Base-by-base conservation (phyloP, 1,140 invertebrate species). In the Parasteatoda tepidariorum region DNA sequence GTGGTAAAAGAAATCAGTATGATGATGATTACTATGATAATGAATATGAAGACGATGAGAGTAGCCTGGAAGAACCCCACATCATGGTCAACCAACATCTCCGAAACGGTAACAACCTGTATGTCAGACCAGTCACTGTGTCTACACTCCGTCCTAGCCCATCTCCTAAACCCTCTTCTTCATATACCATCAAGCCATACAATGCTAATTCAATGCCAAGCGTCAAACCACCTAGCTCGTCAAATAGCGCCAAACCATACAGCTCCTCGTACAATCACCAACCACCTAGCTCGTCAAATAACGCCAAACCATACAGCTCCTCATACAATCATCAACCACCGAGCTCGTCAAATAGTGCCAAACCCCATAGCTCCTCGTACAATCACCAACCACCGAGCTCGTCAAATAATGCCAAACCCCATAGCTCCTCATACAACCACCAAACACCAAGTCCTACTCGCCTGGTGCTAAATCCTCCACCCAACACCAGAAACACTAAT, bases 1-100 rank as follows among this genome's bases (percentile, higher is more conserved):
- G 11, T 13, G 33, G 24, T n/a, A 74, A 61, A 34, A 54, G 59
- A 41, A 70, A 75, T 26, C 13, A 15, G 1, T 81, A 28, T 15
- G 78, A 81, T 9, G 66, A 70, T n/a, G 78, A 81, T 48, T 81
- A 81, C 26, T 78, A 67, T 18, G 61, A 55, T 2, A 76, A 28
- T 24, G 71, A 74, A 24, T 81, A 81, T 13, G 78, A 81, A 61
- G 64, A 81, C 24, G 75, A 79, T 18, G 54, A 59, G 13, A 71
- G 55, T 15, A 61, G 54, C 6, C 28, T 61, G 3, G 78, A 81
- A 81, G 78, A 81, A 22, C 78, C 78, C 9, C 48, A 48, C 18
- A 9, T 81, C 9, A 81, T 81, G 78, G 78, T 81, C 3, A 81
- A 81, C 55, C 78, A 81, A 26, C 78, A 81, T n/a, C 67, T 81